Percentiles rank a stretch among this genome's conserved stretches.
These are phyloP conservation scores for Apogon talboti DNA, from an alignment of 2,797 vertebrate genomes.

Conservation along the genomic window DNA sequence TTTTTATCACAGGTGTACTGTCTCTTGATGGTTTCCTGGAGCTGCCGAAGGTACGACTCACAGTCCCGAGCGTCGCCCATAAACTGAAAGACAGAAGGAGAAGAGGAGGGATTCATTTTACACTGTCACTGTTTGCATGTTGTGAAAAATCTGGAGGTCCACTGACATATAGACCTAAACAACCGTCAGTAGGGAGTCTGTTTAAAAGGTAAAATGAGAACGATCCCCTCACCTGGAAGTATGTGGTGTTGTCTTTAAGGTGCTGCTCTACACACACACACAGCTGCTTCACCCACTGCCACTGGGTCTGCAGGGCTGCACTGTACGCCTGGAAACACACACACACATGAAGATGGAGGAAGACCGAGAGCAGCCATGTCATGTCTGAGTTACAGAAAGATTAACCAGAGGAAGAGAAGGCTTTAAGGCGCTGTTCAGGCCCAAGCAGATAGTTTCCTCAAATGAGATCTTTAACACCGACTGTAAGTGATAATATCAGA, in stretches of 20 bases:
- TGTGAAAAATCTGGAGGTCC: neutral
- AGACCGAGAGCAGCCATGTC: neutral
- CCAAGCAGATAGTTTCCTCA: too few species aligned
- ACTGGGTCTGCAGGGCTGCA: slow-evolving; percentile 94
- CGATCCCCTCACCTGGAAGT: slow-evolving; percentile 90
- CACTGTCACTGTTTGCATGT: too few species aligned
- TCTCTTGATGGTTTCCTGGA: slow-evolving; percentile 95
- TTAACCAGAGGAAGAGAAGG: too few species aligned
- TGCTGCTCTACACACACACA: slow-evolving; percentile 96
- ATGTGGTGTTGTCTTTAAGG: slow-evolving; percentile 92
- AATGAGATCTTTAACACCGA: too few species aligned
- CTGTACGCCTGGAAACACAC: slow-evolving; percentile 89
- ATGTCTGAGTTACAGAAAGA: neutral
- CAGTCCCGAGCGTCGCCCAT: slow-evolving; percentile 92
- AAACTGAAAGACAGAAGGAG: slow-evolving; percentile 81
- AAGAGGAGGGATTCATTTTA: neutral
- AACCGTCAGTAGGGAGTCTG: neutral
- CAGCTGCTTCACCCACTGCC: slow-evolving; percentile 97
- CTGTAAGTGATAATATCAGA: too few species aligned
- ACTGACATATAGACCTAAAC: neutral
- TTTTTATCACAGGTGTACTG: slow-evolving; percentile 95
- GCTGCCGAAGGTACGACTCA: slow-evolving; percentile 91
- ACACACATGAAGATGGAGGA: neutral
- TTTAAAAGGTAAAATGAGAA: neutral
- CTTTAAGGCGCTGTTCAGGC: too few species aligned